These are phyloP conservation scores for Dendrocopos noguchii DNA, from an alignment of 2,113 vertebrate species.

Conservation along the genomic window DNA sequence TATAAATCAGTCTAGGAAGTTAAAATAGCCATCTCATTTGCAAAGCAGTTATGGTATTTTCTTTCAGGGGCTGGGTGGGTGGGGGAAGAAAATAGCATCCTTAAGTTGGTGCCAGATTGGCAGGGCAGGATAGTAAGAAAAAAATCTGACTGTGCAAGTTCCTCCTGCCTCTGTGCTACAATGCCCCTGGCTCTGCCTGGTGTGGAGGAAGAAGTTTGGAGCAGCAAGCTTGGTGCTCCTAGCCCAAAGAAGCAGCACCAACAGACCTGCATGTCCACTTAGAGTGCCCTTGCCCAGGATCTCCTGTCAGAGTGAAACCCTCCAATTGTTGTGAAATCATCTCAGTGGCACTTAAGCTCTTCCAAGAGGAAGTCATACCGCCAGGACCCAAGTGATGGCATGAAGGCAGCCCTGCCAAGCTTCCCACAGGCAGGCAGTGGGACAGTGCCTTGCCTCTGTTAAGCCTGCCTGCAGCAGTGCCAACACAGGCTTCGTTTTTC, in stretches of 20 bases:
- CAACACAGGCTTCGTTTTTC: not conserved
- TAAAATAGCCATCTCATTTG: slow-evolving; percentile 37
- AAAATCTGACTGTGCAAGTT: slow-evolving; percentile 28
- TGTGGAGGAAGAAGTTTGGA: not conserved
- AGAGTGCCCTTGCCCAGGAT: not conserved
- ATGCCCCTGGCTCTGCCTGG: not conserved
- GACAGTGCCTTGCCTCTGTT: not conserved
- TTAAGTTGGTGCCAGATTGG: slow-evolving; percentile 17
- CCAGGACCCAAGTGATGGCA: not conserved
- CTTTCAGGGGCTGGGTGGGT: not conserved
- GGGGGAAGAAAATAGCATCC: slow-evolving; percentile 37
- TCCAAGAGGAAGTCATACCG: not conserved
- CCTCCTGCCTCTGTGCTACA: not conserved
- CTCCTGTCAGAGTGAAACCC: accelerated
- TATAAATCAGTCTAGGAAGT: slow-evolving; percentile 39
- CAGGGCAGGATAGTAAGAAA: slow-evolving; percentile 10
- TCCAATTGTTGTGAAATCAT: not conserved
- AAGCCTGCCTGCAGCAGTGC: not conserved
- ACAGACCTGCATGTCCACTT: not conserved
- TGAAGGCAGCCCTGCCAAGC: not conserved
- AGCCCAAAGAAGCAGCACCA: not conserved
- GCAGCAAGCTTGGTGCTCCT: accelerated
- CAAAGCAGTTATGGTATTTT: slow-evolving; percentile 52
- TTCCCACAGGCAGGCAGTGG: not conserved
- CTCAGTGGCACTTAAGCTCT: not conserved